phyloP scores from a whole-genome alignment of 2,888 invertebrate species.

The Leucozona laternaria region DNA sequence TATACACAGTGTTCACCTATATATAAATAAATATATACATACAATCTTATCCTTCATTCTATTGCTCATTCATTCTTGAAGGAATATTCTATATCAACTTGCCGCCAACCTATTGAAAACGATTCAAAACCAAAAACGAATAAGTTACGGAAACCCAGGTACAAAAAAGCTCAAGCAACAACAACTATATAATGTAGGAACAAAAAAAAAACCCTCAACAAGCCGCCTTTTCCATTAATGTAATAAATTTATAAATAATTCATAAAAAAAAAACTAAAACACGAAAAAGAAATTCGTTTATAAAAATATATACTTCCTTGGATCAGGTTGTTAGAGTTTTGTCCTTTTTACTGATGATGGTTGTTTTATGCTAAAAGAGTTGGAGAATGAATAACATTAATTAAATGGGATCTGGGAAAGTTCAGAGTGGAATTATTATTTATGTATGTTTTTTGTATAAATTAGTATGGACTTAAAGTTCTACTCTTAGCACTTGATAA shows the following conservation, averaged over 20 bases:
- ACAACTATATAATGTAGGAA: neutral
- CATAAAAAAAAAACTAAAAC: constrained; percentile 76
- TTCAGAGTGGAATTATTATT: constrained; percentile 26
- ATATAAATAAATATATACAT: constrained; percentile 9
- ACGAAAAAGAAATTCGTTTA: constrained; percentile 77
- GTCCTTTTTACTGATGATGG: constrained; percentile 42
- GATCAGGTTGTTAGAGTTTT: constrained; percentile 61
- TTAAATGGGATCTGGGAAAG: constrained; percentile 50
- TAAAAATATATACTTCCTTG: constrained; percentile 46
- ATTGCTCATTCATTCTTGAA: constrained; percentile 71
- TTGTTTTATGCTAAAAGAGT: constrained; percentile 19
- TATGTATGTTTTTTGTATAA: neutral
- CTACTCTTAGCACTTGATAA: neutral
- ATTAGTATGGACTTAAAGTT: neutral
- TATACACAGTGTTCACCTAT: neutral
- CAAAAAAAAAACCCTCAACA: constrained; percentile 2
- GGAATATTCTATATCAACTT: constrained; percentile 33
- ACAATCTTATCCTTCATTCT: constrained; percentile 54
- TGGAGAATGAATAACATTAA: constrained; percentile 62
- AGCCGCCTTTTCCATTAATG: constrained; percentile 76
- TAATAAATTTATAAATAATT: constrained; percentile 79
- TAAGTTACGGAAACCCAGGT: constrained; percentile 21
- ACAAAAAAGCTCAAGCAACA: constrained; percentile 41
- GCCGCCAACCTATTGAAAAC: constrained; percentile 25
- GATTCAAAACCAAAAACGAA: constrained; percentile 13